phyloP scores from a whole-genome alignment of 2,888 invertebrate species.

The Cerastis rubricosa region DNA sequence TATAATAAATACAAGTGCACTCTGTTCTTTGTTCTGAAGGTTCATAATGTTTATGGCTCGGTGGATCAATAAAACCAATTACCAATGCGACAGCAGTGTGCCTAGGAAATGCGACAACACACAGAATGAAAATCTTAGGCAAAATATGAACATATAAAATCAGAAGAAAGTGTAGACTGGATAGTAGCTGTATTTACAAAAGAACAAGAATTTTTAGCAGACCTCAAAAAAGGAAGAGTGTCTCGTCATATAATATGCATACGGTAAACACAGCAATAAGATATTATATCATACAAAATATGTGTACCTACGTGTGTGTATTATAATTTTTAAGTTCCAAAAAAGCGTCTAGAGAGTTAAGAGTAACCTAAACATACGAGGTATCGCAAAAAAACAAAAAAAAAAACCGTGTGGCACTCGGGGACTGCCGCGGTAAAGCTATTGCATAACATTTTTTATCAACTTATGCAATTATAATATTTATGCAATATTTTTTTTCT shows the following conservation, averaged over 20 bases:
- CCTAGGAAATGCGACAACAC: conserved; percentile 44
- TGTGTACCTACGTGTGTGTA: too few species aligned
- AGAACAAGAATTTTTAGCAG: not conserved
- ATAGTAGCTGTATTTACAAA: conserved; percentile 38
- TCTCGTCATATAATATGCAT: too few species aligned
- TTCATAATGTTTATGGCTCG: not conserved
- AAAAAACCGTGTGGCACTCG: too few species aligned
- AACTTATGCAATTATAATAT: too few species aligned
- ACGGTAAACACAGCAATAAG: not conserved
- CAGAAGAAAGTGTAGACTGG: not conserved
- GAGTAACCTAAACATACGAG: not conserved
- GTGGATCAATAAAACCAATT: conserved; percentile 49
- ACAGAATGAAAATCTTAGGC: conserved; percentile 8
- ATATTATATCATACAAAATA: not conserved
- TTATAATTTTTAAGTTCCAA: not conserved
- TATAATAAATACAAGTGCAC: conserved; percentile 26
- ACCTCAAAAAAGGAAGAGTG: not conserved
- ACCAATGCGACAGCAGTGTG: conserved; percentile 44
- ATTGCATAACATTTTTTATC: too few species aligned
- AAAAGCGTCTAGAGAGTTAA: not conserved
- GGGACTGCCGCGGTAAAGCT: too few species aligned
- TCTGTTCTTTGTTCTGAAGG: conserved; percentile 13
- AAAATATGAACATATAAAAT: conserved; percentile 11
- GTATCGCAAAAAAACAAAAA: not conserved
- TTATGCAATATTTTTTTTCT: too few species aligned